A percentile compares a stretch with the other conserved stretches of the same genome.
phyloP scores from a whole-genome alignment of 2,797 vertebrate genomes.

The Eremophila alpestris region DNA sequence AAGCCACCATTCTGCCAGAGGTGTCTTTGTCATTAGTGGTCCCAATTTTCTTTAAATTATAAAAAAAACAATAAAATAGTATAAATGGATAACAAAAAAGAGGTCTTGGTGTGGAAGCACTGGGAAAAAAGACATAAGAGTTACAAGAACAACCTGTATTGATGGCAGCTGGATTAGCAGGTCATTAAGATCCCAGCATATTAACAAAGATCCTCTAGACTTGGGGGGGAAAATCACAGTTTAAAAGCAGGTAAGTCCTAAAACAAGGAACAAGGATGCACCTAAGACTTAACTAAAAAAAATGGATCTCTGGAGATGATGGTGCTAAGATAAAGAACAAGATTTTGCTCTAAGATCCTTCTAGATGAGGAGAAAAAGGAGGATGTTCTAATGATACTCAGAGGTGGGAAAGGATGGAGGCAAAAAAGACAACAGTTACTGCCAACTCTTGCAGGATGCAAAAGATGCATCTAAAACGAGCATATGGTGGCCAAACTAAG shows the following conservation, averaged over 20 bases:
- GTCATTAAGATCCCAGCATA: neutral
- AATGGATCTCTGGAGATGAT: neutral
- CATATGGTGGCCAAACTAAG: neutral
- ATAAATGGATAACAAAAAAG: neutral
- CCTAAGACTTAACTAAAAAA: neutral
- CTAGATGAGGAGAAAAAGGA: neutral
- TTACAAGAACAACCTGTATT: neutral
- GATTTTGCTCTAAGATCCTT: neutral
- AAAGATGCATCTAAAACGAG: neutral
- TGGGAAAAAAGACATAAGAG: neutral
- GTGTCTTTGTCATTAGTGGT: neutral
- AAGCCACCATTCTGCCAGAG: neutral
- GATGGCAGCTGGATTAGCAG: neutral
- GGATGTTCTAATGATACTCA: neutral
- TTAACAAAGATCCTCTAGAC: neutral
- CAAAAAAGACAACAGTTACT: neutral
- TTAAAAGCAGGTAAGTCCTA: neutral
- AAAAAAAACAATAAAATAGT: neutral
- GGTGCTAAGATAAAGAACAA: neutral
- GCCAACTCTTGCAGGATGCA: neutral
- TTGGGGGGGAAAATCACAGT: neutral
- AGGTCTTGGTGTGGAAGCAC: neutral
- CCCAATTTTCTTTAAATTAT: neutral
- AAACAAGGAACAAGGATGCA: neutral
- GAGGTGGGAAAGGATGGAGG: neutral